Evolutionary conservation across 1,140 invertebrate species (phyloP), one percentile per base, ranked within the genome.

Genomic region (Oscheius sp.): DNA sequence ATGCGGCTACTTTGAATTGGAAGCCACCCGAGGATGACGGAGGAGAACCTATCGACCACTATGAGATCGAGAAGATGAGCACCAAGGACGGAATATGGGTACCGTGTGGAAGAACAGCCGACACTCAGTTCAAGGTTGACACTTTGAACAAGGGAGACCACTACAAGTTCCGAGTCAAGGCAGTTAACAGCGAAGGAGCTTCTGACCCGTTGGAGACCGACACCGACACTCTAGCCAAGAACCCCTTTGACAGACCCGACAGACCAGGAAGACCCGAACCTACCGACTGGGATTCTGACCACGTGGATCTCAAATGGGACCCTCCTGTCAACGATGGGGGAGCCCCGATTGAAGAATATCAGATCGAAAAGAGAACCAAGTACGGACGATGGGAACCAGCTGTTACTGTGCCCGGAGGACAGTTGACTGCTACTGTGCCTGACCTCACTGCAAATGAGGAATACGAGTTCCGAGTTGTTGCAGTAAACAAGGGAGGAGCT

Each of bases 101-200:
- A 23, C 82, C 82, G 13, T 78, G 68, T 55, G 82, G 83, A 31
- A 74, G 73, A 28, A 70, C 80, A 45, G 64, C 49, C 32, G 83
- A 81, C 31, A 76, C 82, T 28, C 45, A 79, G 7, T 85, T 86
- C 58, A 75, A 76, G 29, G 80, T 79, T 15, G 81, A 85, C 61
- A 84, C 85, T 32, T 80, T 86, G 23, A 78, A 79, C 35, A 77
- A 69, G 76, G 71, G 68, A 62, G 66, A 73, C 23, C 72, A 92
- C 4, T 98, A 99, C 86, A 95, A 97, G 87, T 99, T 99, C 90
- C 88, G 95, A 52, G 95, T 99, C 0, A 91, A 92, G 81, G 96
- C 97, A 20, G 93, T 97, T 15, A 99, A 99, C 85, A 71, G 70
- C 26, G 93, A 97, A 85, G 96, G 96, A 32, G 93, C 97, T 86